Evolutionary conservation across 2,113 vertebrate species (phyloP).

Genomic region (Zapus hudsonius): DNA sequence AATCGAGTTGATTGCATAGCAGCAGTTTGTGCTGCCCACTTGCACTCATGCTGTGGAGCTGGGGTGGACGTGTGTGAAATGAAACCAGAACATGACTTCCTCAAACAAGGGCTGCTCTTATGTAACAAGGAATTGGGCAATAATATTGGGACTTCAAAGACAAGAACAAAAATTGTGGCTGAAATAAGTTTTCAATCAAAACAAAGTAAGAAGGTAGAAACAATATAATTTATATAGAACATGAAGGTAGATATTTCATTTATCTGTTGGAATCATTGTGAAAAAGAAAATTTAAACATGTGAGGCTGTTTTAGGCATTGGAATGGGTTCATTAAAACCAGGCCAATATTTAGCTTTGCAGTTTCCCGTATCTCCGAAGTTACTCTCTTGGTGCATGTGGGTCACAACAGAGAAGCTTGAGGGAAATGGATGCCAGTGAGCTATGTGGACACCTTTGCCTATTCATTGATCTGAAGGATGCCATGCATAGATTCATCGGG

Average conservation of each 20-base stretch:
- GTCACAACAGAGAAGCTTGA: neutral
- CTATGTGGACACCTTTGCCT: neutral
- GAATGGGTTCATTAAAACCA: neutral
- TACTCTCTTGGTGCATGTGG: neutral
- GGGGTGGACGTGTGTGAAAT: neutral
- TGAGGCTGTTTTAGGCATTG: neutral
- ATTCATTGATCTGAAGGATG: neutral
- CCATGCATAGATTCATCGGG: neutral
- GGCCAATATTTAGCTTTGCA: neutral
- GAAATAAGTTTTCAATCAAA: conserved; percentile 21
- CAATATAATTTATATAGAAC: neutral
- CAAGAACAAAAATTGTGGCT: neutral
- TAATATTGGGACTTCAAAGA: neutral
- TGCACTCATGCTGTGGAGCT: neutral
- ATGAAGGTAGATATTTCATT: neutral
- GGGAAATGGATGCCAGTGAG: neutral
- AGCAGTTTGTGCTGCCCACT: neutral
- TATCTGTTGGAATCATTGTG: neutral
- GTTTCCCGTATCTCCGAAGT: neutral
- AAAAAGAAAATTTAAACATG: neutral
- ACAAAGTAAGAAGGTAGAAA: neutral
- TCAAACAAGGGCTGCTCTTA: conserved; percentile 1
- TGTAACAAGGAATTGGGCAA: conserved; percentile 11
- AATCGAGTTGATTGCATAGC: neutral
- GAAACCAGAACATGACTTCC: conserved; percentile 10